Evolutionary conservation across 2,797 vertebrate species (phyloP).

Genomic region (Hippopotamyrus pictus): DNA sequence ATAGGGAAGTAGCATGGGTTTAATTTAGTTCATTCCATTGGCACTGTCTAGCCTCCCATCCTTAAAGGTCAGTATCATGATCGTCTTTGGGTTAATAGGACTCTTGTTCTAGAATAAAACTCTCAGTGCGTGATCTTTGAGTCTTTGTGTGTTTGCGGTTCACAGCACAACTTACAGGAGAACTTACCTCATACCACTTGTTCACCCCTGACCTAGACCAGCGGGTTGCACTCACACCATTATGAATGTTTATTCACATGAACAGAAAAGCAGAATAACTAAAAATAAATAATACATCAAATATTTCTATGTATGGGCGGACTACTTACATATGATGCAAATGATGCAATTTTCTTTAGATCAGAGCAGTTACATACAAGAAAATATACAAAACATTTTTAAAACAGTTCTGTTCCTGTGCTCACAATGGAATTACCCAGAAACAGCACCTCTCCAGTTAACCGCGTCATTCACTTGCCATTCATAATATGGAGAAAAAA

Average conservation of each 20-base stretch:
- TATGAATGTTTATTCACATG: not conserved
- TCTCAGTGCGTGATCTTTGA: not conserved
- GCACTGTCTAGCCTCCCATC: not conserved
- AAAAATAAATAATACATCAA: not conserved
- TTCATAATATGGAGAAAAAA: not conserved
- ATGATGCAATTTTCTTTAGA: not conserved
- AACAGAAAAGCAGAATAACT: not conserved
- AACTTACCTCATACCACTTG: not conserved
- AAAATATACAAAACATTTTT: not conserved
- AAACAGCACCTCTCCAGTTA: not conserved
- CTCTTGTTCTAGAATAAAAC: not conserved
- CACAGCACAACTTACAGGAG: not conserved
- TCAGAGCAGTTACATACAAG: not conserved
- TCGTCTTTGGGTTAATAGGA: not conserved
- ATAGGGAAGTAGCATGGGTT: not conserved
- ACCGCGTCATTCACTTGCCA: not conserved
- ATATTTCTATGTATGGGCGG: not conserved
- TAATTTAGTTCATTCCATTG: not conserved
- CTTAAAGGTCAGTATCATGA: not conserved
- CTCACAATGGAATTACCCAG: not conserved
- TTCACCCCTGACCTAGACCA: not conserved
- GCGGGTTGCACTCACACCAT: not conserved
- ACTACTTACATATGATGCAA: not conserved
- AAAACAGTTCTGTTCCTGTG: not conserved
- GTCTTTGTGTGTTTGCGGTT: not conserved